Conservation (phyloP, 2,797 vertebrate species). For the Otolemur crassicaudatus region DNA sequence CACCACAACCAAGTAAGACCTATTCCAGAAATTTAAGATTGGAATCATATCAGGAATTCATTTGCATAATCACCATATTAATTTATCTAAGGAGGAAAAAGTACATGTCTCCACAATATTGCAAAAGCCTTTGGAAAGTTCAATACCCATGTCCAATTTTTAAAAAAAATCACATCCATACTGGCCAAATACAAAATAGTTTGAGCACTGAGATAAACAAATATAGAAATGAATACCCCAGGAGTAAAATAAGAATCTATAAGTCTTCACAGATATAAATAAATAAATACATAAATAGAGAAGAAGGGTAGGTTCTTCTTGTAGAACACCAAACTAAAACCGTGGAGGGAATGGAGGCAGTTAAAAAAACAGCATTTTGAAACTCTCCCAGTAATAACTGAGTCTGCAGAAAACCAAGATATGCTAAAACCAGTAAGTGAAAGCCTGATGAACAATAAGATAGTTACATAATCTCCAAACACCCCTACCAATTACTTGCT, state of each 20-base stretch:
- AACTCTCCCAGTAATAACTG: background rate
- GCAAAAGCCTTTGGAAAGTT: background rate
- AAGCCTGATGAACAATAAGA: background rate
- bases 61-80: background rate
- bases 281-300: background rate
- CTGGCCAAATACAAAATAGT: background rate
- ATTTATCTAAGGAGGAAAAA: background rate
- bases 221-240: background rate
- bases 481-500: background rate
- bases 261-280: background rate
- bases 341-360: background rate
- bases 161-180: background rate
- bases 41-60: background rate
- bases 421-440: background rate
- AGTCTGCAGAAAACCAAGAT: background rate
- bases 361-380: background rate
- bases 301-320: background rate
- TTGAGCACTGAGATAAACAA: background rate
- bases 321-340: background rate
- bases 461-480: background rate
- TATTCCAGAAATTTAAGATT: slow-evolving; percentile 15
- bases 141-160: background rate
- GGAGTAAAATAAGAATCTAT: background rate
- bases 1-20: background rate
- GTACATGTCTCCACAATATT: background rate